phyloP scores from a whole-genome alignment of 2,888 invertebrate species.

The Mantis religiosa region DNA sequence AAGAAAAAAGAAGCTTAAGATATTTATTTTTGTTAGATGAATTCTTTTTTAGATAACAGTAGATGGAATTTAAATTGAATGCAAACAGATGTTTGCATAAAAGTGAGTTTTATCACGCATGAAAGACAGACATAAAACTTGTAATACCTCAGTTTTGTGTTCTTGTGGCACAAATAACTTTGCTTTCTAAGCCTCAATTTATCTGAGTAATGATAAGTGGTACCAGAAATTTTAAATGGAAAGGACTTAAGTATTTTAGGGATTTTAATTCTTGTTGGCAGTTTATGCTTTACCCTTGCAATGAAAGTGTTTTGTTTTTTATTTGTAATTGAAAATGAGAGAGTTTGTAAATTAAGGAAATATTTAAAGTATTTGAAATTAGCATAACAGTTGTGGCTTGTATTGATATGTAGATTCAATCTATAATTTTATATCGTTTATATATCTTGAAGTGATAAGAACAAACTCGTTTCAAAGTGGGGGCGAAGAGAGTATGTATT shows the following conservation, averaged over 20 bases:
- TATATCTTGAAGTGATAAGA: background rate
- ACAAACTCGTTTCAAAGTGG: background rate
- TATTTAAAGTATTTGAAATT: background rate
- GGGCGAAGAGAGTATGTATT: background rate
- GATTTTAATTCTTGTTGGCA: conserved; percentile 1
- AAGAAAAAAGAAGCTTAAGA: too few relatives aligned
- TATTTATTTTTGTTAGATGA: too few relatives aligned
- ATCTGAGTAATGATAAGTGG: too few relatives aligned
- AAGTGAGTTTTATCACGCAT: too few relatives aligned
- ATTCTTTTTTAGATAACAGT: too few relatives aligned
- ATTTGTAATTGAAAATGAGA: background rate
- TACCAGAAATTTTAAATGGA: background rate
- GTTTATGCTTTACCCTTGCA: background rate
- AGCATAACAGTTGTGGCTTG: background rate
- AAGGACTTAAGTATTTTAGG: background rate
- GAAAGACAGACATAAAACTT: too few relatives aligned
- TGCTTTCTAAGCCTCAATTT: too few relatives aligned
- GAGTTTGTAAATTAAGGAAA: background rate
- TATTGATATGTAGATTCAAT: background rate
- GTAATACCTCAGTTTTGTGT: too few relatives aligned
- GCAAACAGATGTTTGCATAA: too few relatives aligned
- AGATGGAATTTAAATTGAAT: too few relatives aligned
- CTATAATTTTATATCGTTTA: background rate
- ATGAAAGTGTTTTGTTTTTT: background rate
- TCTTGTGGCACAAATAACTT: too few relatives aligned